These are phyloP conservation scores for Diachrysia chrysitis DNA, from an alignment of 2,888 invertebrate genomes.

Conservation along the genomic window DNA sequence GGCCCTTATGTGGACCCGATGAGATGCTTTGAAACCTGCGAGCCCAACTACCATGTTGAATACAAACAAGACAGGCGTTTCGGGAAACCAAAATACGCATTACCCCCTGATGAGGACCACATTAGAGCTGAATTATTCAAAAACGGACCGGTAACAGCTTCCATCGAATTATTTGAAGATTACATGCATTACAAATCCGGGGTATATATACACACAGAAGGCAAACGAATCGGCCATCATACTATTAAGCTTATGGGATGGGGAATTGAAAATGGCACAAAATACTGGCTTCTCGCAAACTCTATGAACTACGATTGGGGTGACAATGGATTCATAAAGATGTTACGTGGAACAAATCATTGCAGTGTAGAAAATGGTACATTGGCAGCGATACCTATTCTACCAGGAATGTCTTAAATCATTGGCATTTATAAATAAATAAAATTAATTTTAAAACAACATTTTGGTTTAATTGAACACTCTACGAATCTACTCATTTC, in stretches of 20 bases:
- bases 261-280: background rate
- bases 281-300: slow-evolving; percentile 1
- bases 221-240: background rate
- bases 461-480: background rate
- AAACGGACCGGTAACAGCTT: background rate
- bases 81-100: background rate
- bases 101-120: background rate
- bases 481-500: background rate
- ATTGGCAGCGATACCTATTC: background rate
- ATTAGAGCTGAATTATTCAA: background rate
- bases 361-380: background rate
- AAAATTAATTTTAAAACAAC: background rate
- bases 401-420: background rate
- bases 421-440: background rate
- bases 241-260: background rate
- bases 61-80: background rate
- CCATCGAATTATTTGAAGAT: background rate
- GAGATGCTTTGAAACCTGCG: background rate
- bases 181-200: background rate
- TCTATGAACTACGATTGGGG: background rate
- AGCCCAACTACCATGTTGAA: background rate
- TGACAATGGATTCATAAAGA: background rate
- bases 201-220: background rate
- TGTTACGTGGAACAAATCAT: background rate
- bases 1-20: background rate